Base-by-base conservation (phyloP, 1,140 invertebrate species). In the Campoletis sonorensis region DNA sequence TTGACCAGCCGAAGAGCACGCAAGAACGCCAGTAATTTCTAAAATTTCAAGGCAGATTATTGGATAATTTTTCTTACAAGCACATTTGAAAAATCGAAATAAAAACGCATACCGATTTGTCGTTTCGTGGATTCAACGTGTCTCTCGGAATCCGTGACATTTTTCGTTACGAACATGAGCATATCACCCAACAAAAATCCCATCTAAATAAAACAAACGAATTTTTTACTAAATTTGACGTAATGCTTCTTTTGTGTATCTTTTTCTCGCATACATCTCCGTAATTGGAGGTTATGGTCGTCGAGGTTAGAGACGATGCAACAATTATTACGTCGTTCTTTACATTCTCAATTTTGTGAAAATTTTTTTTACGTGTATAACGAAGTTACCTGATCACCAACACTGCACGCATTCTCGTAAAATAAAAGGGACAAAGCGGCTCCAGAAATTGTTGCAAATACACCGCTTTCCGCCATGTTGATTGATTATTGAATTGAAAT, bases 121-220 rank as follows among this genome's bases (percentile, higher is more conserved):
- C 92, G 93, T 84, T 93, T 93, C 15, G 93, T 87, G 18, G 92
- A 89, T 77, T 94, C 92, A 70, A 93, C 92, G 84, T 94, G 93
- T 86, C 92, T 94, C 49, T 94, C 93, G 0, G 92, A 92, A 87
- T 95, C 95, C 11, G 94, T 95, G 84, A 95, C 94, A 67, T 94
- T 94, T 88, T 94, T 94, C n/a, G 93, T 93, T 67, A 94, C 91
- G 88, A 92, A 93, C 33, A 92, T 92, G 27, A 93, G 89, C 2
- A 93, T 91, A 82, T 95, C 93, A 15, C 95, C 95, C 27, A 95
- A 88, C 10, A 95, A 89, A 89, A 95, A 94, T 4, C 95, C 95
- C 87, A 95, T 94, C 94, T 95, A 80, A 85, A 82, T 79, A 64
- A 81, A 26, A 83, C 85, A 81, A n/a, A 83, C 75, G 33, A 76